Conservation (phyloP, 1,140 invertebrate species). For the Fopius arisanus region DNA sequence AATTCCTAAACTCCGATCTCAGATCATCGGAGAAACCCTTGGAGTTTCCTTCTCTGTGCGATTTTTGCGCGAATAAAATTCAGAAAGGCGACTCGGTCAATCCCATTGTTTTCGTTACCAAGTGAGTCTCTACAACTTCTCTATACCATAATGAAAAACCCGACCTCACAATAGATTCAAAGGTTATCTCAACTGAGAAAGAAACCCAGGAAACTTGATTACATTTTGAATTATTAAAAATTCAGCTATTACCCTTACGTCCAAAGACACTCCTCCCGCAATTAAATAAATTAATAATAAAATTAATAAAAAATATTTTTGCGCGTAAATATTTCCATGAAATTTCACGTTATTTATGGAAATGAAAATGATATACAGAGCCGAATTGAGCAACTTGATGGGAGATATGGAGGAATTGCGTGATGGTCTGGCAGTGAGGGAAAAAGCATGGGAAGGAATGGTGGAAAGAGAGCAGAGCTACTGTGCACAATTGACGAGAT, state of each 20-base stretch:
- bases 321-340: no score
- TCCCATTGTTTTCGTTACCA: conserved; percentile 45
- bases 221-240: no score
- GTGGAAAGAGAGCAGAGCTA: conserved; percentile 52
- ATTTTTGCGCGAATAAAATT: conserved; percentile 42
- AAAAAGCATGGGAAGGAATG: conserved; percentile 49
- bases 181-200: not conserved
- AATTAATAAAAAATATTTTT: no score
- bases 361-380: conserved; percentile 39
- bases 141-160: not conserved
- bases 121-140: conserved; percentile 35
- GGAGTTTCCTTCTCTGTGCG: conserved; percentile 33
- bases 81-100: conserved; percentile 39
- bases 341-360: not conserved
- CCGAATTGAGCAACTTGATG: conserved; percentile 51
- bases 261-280: no score
- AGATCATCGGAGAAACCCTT: not conserved
- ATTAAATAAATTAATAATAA: no score
- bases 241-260: no score
- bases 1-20: not conserved
- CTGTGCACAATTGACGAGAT: conserved; percentile 48
- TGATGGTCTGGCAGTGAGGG: conserved; percentile 46
- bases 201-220: not conserved
- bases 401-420: conserved; percentile 51
- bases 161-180: not conserved